Percentiles rank a stretch among this genome's conserved stretches.
These are phyloP conservation scores for Zalophus californianus DNA, from an alignment of 2,797 vertebrate genomes.

Conservation along the genomic window DNA sequence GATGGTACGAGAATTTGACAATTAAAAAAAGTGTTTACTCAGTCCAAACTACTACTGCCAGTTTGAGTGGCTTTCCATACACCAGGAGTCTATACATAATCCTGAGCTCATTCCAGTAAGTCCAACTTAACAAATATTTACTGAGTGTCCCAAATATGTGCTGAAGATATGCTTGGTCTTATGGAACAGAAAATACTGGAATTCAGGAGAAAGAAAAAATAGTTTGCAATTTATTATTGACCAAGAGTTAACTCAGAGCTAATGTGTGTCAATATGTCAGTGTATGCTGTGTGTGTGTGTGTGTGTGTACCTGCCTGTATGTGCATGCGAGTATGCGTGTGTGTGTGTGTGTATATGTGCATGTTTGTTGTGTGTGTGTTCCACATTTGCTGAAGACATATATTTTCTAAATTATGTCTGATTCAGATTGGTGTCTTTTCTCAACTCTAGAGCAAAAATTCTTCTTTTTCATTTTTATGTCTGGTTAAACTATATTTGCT, in stretches of 20 bases:
- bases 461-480: conserved; percentile 24
- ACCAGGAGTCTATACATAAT: not conserved
- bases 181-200: not conserved
- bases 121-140: not conserved
- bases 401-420: not conserved
- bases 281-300: rapidly evolving
- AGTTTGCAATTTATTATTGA: not conserved
- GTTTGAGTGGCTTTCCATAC: not conserved
- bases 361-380: not conserved
- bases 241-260: not conserved
- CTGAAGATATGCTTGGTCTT: not conserved
- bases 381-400: not conserved
- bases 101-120: not conserved
- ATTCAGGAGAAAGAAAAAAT: not conserved
- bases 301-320: not conserved
- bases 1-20: not conserved
- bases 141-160: not conserved
- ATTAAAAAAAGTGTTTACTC: not conserved
- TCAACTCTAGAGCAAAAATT: conserved; percentile 14
- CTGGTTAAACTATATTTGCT: not conserved
- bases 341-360: not conserved
- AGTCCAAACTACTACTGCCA: not conserved
- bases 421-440: not conserved
- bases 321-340: too few species aligned
- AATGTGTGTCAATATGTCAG: not conserved